A percentile compares a stretch with the other conserved stretches of the same genome.
phyloP scores from a whole-genome alignment of 2,888 invertebrate genomes.

The Lathronympha strigana region DNA sequence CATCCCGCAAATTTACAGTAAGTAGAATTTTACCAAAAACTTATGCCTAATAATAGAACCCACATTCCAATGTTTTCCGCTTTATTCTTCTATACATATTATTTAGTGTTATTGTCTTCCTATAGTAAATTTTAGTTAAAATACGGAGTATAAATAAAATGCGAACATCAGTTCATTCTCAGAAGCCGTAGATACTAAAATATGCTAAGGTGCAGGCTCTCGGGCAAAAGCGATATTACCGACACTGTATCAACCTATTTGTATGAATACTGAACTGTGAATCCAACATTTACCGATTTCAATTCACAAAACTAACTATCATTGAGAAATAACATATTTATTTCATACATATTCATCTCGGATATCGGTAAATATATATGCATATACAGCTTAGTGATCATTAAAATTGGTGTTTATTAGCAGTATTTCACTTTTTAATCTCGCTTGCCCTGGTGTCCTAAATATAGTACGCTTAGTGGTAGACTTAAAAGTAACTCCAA shows the following conservation, averaged over 20 bases:
- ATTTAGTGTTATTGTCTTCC: constrained; percentile 68
- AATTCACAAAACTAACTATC: background rate
- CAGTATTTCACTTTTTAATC: no score
- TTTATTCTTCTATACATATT: constrained; percentile 54
- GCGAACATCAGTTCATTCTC: background rate
- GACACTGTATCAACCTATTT: background rate
- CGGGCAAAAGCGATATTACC: constrained; percentile 4
- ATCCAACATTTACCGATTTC: background rate
- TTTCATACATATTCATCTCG: background rate
- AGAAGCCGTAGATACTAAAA: constrained; percentile 26
- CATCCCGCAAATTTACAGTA: constrained; percentile 39
- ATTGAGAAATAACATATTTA: background rate
- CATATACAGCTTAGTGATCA: background rate
- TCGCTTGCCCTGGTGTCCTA: background rate
- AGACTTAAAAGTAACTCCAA: background rate
- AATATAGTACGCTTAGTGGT: constrained; percentile 21
- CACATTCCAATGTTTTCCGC: constrained; percentile 59
- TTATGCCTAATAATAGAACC: constrained; percentile 50
- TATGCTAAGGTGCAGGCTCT: constrained; percentile 20
- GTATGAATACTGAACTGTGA: background rate
- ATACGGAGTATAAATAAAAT: constrained; percentile 46
- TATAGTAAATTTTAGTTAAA: constrained; percentile 60
- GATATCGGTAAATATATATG: constrained; percentile 5
- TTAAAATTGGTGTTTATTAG: background rate
- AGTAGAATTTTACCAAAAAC: constrained; percentile 62